Conservation (phyloP, 2,888 invertebrate genomes). For the Tenthredo notha region DNA sequence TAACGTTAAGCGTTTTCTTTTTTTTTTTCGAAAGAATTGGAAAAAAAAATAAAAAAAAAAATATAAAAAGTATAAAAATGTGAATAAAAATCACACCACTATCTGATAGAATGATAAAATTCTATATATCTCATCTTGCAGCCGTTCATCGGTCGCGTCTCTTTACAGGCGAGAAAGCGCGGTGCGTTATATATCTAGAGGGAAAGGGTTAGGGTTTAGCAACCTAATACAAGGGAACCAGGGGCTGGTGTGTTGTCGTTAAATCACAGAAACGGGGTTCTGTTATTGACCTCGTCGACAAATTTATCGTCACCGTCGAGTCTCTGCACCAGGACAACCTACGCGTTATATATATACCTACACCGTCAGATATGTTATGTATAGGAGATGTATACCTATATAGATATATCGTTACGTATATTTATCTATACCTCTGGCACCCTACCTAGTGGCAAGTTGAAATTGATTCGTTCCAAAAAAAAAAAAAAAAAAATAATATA, state of each 20-base stretch:
- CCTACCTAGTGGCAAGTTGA: background rate
- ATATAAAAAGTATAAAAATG: background rate
- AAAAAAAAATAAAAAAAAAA: background rate
- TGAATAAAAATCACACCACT: background rate
- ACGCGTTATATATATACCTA: slow-evolving; percentile 39
- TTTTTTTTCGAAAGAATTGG: background rate
- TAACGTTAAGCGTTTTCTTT: background rate
- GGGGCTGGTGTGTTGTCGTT: slow-evolving; percentile 65
- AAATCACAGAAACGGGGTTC: slow-evolving; percentile 77
- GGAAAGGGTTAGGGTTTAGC: slow-evolving; percentile 37
- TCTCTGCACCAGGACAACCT: slow-evolving; percentile 52
- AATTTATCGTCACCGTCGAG: slow-evolving; percentile 75
- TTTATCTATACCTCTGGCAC: background rate
- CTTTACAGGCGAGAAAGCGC: background rate
- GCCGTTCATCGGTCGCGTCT: background rate
- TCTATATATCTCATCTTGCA: slow-evolving; percentile 15
- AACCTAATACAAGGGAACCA: slow-evolving; percentile 41
- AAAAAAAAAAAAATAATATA: no score
- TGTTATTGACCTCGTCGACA: slow-evolving; percentile 78
- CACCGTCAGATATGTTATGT: background rate
- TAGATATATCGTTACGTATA: background rate
- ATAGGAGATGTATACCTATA: background rate
- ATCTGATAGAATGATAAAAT: background rate
- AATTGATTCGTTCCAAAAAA: background rate
- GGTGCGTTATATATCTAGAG: background rate